phyloP scores from a whole-genome alignment of 1,140 invertebrate species.

The Eupristina koningsbergeri region DNA sequence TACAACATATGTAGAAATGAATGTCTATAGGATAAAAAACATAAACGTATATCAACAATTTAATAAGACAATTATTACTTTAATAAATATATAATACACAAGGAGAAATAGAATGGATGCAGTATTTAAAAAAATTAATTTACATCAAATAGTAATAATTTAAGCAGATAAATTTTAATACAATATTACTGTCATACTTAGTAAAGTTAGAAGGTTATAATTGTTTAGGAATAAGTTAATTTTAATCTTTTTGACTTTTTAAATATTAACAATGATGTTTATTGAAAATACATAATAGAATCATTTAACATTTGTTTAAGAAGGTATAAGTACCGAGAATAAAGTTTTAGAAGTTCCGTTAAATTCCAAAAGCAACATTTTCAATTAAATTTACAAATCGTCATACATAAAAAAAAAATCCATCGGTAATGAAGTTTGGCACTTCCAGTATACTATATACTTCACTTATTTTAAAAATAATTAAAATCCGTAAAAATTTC shows the following conservation, averaged over 20 bases:
- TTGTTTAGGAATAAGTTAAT: neutral
- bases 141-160: neutral
- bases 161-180: neutral
- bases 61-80: no score
- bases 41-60: no score
- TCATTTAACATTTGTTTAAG: neutral
- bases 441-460: constrained; percentile 12
- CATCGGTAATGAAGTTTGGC: constrained; percentile 4
- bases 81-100: no score
- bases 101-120: neutral
- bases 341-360: constrained; percentile 3
- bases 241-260: neutral
- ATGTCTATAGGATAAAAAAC: no score
- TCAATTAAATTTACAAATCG: neutral
- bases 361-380: neutral
- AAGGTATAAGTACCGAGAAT: neutral
- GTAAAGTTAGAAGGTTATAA: neutral
- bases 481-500: constrained; percentile 28
- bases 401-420: constrained; percentile 5
- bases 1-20: no score
- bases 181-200: neutral
- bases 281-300: constrained; percentile 3
- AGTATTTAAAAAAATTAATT: neutral
- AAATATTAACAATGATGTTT: constrained; percentile 10
- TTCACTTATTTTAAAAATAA: constrained; percentile 22